Base-by-base conservation (phyloP, 2,113 vertebrate species). In the Crocuta crocuta region DNA sequence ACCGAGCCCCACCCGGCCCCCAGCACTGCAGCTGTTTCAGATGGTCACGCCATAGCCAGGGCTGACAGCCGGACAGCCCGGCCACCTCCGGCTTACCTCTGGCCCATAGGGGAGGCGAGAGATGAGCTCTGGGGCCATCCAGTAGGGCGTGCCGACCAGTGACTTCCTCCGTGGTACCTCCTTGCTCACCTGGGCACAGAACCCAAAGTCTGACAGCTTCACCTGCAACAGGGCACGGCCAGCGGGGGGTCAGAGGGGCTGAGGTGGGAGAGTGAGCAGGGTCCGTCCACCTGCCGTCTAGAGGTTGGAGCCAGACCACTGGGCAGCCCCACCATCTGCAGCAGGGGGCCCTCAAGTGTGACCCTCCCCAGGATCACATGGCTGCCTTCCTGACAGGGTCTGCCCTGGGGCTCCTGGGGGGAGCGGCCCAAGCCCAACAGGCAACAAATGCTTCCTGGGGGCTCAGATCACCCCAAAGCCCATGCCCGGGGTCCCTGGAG, bases 131-230 rank as follows among this genome's bases (percentile, higher is more conserved):
- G 99, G 99, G 0, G 99, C 99, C 99, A 99, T 99, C 99, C 99
- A 99, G 98, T 99, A 99, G 0, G 99, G 99, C 0, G 99, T 99
- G 35, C 99, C 99, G 0, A 99, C 99, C 98, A 99, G 97, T 10
- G 99, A 99, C 98, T 99, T 99, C 68, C 99, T 99, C 17, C 99
- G 99, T 0, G 99, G 99, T 23, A 99, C 99, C 91, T 99, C 99
- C 94, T 99, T 99, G 74, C 99, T 99, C 86, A 99, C 99, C 97
- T 99, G 99, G 71, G 99, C 99, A 0, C 99, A 99, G 98, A 99
- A 99, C 12, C 99, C 99, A 0, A 99, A 99, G 98, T 99, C 99
- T 0, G 99, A 99, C 97, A 99, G 99, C 97, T 99, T 99, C 97
- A 99, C 99, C 99, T 99, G 98, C 2, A 97, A 79, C 33, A 16